Conservation (phyloP, 1,140 invertebrate genomes). For the Liolophura sinensis region DNA sequence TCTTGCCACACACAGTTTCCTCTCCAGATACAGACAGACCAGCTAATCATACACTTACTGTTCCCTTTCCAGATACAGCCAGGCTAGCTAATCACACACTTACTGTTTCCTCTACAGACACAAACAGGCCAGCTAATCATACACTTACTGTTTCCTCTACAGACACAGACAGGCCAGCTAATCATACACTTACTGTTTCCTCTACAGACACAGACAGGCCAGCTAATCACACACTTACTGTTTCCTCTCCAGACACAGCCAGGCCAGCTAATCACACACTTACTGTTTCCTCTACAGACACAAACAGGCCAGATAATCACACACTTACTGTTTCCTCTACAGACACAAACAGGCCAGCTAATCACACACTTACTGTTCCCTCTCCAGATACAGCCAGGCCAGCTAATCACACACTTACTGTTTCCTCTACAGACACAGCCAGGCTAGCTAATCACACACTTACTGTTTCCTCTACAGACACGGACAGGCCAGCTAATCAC, state of each 20-base stretch:
- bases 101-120: no score
- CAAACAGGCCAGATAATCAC: no score
- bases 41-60: no score
- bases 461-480: background rate
- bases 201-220: background rate
- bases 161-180: no score
- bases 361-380: conserved; percentile 43
- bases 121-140: no score
- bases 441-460: no score
- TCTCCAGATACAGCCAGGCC: conserved; percentile 46
- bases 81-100: no score
- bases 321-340: background rate
- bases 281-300: conserved; percentile 1
- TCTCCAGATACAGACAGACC: no score
- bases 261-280: conserved; percentile 52
- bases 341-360: background rate
- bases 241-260: conserved; percentile 45
- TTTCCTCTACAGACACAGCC: no score
- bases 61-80: no score
- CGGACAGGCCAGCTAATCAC: background rate
- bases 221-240: conserved; percentile 37
- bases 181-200: background rate
- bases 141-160: no score
- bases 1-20: no score
- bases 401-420: conserved; percentile 46